Evolutionary conservation across 2,797 vertebrate genomes (phyloP), one percentile per base, ranked within the genome.

Genomic region (Salarias fasciatus): DNA sequence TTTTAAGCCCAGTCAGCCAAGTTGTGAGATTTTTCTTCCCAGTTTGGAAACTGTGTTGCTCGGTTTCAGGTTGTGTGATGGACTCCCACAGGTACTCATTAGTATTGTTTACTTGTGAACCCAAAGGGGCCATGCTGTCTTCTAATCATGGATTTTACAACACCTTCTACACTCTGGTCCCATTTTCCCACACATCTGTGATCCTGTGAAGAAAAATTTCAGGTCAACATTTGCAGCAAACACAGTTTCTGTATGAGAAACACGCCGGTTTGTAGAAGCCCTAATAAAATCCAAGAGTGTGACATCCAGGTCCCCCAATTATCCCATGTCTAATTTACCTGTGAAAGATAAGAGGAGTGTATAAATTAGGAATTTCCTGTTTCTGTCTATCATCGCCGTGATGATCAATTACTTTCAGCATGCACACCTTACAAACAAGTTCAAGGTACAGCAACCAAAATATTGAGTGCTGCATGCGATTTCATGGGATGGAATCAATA

Each of bases 11-110:
- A 63, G 12, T 64, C 51, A 43, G 61, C 42, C 36, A 56, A 53
- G 49, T 67, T 62, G 46, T 40, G 49, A 52, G 30, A 15, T 80
- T 70, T 66, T 43, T 10, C 6, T 11, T 11, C 64, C 64, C 61
- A 54, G 43, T 75, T 75, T 72, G 54, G 59, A 72, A 79, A 68
- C 15, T 63, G 51, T 47, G 79, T 38, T 66, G 75, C 73, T 82
- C 83, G 77, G 82, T 80, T 86, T 85, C 78, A 81, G 73, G 68
- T 72, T 77, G 55, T 67, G 63, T 68, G 70, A 60, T 82, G 62
- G 63, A 63, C 77, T 87, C 88, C 85, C 86, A 60, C 75, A 80
- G 81, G 84, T 84, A 59, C 85, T 90, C 83, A 86, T 90, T 88
- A 90, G 81, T 75, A 82, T 75, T 88, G 80, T 88, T 86, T 88